These are phyloP conservation scores for Antedon mediterranea DNA, from an alignment of 53 echinoderm and acorn worm genomes.

Conservation along the genomic window DNA sequence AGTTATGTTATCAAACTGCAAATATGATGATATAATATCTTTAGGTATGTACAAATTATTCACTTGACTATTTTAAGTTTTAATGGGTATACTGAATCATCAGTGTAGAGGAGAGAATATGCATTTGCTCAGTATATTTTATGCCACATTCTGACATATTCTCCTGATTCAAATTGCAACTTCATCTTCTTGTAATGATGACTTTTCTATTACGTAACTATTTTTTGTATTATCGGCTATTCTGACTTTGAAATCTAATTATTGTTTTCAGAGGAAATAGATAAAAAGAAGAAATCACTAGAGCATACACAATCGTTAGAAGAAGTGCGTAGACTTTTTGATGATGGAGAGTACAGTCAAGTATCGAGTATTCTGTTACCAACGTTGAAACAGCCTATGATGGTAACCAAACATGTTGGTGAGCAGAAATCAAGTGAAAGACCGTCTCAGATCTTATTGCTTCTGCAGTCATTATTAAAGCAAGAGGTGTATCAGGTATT, in stretches of 20 bases:
- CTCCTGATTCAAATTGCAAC: no score
- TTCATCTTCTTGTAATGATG: no score
- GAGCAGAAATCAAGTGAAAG: conserved; percentile 26
- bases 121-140: no score
- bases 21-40: conserved; percentile 22
- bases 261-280: conserved; percentile 6
- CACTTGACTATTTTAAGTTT: no score
- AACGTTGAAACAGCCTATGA: conserved; percentile 22
- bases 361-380: conserved; percentile 58
- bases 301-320: conserved; percentile 73
- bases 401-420: conserved; percentile 12
- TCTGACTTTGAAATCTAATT: neutral
- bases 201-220: no score
- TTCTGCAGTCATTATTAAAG: conserved; percentile 38
- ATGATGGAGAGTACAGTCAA: conserved; percentile 34
- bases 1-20: conserved; percentile 27
- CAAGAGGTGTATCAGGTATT: conserved; percentile 58
- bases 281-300: conserved; percentile 51
- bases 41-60: conserved; percentile 19
- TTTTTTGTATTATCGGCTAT: no score
- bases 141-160: no score
- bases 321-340: conserved; percentile 62
- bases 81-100: no score
- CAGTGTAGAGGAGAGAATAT: no score
- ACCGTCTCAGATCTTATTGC: conserved; percentile 40